Evolutionary conservation across 2,113 vertebrate genomes (phyloP).

Genomic region (Trochalopteron elliotii): DNA sequence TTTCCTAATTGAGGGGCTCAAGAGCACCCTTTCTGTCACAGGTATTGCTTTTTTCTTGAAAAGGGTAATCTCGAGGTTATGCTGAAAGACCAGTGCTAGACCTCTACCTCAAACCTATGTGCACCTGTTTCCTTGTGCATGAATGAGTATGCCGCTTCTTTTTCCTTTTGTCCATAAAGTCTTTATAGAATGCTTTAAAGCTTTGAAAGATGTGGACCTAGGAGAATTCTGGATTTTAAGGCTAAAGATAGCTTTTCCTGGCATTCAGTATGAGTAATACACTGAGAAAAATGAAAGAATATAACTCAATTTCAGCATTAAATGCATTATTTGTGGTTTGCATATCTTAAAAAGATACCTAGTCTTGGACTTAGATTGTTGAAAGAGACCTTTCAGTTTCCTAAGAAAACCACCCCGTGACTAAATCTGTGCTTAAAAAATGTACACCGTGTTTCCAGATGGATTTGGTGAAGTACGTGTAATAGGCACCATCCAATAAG

Average conservation of each 20-base stretch:
- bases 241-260: background rate
- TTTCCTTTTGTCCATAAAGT: background rate
- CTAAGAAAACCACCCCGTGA: background rate
- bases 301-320: background rate
- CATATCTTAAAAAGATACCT: background rate
- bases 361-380: background rate
- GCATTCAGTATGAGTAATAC: background rate
- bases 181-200: background rate
- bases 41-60: background rate
- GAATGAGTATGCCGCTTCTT: background rate
- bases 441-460: background rate
- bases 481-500: background rate
- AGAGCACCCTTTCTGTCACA: background rate
- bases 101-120: background rate
- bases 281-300: background rate
- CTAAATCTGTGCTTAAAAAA: background rate
- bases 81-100: background rate
- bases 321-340: background rate
- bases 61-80: background rate
- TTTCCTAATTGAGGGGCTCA: background rate
- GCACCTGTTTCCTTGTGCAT: background rate
- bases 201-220: background rate
- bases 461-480: background rate
- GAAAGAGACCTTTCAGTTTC: background rate
- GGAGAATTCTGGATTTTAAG: background rate